Evolutionary conservation across 2,113 vertebrate genomes (phyloP).

Genomic region (Cacatua alba): DNA sequence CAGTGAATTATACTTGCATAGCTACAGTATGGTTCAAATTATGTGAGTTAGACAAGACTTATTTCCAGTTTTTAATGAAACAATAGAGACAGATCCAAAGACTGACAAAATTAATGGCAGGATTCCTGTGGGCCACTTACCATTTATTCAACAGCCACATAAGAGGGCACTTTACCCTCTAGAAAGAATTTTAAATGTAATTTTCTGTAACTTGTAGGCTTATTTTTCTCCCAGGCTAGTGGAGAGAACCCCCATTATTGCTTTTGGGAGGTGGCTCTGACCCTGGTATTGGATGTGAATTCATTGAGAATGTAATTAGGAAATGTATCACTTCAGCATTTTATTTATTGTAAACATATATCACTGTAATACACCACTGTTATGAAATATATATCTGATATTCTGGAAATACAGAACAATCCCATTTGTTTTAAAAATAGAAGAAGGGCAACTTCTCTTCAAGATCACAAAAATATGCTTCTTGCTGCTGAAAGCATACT

Average conservation of each 20-base stretch:
- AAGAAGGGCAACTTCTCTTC: background rate
- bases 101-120: background rate
- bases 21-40: constrained; percentile 60
- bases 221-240: constrained; percentile 5
- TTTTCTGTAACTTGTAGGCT: background rate
- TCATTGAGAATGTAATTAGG: constrained; percentile 28
- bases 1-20: constrained; percentile 16
- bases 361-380: background rate
- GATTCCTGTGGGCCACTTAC: constrained; percentile 6
- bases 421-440: background rate
- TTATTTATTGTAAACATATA: constrained; percentile 50
- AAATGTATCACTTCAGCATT: constrained; percentile 16
- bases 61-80: constrained; percentile 58
- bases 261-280: background rate
- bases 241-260: background rate
- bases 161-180: constrained; percentile 12
- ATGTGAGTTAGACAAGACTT: constrained; percentile 20
- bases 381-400: background rate
- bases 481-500: background rate
- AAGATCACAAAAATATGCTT: background rate
- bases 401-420: background rate
- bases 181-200: constrained; percentile 18
- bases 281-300: background rate
- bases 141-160: constrained; percentile 26
- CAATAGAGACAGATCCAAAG: constrained; percentile 27